These are phyloP conservation scores for Tenthredo scrophulariae DNA, from an alignment of 2,888 invertebrate genomes.

Conservation along the genomic window DNA sequence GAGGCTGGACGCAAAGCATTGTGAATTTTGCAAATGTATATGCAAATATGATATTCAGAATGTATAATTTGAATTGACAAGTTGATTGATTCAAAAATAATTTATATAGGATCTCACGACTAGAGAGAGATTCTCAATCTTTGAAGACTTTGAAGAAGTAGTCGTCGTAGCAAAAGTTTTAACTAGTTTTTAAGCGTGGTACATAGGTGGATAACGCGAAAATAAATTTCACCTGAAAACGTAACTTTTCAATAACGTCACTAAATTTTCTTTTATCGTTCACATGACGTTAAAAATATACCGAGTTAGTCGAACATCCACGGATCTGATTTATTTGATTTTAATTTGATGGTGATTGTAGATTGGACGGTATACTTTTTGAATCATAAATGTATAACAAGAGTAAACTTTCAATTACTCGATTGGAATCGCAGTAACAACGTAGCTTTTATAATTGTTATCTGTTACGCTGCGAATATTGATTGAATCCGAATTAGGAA, in stretches of 20 bases:
- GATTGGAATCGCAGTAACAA: not conserved
- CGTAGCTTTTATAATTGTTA: slow-evolving; percentile 18
- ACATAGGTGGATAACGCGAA: not conserved
- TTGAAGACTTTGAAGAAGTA: not conserved
- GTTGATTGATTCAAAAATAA: slow-evolving; percentile 10
- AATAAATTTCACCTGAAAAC: not conserved
- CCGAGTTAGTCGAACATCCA: not conserved
- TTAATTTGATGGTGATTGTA: not conserved
- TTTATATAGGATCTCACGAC: not conserved
- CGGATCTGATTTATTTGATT: not conserved
- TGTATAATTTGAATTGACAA: not conserved
- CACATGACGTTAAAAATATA: not conserved
- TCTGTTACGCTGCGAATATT: not conserved
- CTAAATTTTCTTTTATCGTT: not conserved
- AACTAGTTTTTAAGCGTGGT: slow-evolving; percentile 8
- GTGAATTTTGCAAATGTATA: not conserved
- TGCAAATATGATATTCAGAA: not conserved
- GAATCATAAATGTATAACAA: not conserved
- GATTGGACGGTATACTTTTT: slow-evolving; percentile 5
- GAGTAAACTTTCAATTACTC: not conserved
- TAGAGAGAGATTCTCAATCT: not conserved
- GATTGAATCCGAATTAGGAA: slow-evolving; percentile 1
- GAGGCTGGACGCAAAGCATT: not conserved
- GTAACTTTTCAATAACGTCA: slow-evolving; percentile 4
- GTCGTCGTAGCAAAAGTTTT: not conserved